A percentile compares a stretch with the other conserved stretches of the same genome.
phyloP scores from a whole-genome alignment of 2,797 vertebrate genomes.

The Oceanodroma leucorhoa region DNA sequence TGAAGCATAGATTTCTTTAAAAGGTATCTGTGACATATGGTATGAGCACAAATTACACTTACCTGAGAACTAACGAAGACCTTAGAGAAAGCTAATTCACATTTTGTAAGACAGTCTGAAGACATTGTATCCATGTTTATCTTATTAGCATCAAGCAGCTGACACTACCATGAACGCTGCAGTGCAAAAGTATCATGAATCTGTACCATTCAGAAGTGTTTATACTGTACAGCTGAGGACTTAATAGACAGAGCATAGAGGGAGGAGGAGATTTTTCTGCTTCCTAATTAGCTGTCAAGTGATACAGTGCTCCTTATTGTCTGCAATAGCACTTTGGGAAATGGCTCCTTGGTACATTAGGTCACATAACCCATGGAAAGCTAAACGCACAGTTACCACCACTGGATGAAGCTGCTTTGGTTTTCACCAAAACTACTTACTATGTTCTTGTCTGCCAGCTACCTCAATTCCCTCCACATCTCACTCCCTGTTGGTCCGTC shows the following conservation, averaged over 20 bases:
- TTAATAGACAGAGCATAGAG: not conserved
- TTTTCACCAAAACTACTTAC: not conserved
- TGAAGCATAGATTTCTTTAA: not conserved
- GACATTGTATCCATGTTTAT: not conserved
- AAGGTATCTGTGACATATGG: not conserved
- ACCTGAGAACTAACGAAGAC: constrained; percentile 6
- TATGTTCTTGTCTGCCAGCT: not conserved
- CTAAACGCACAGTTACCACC: not conserved
- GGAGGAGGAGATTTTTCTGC: not conserved
- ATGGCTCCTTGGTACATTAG: not conserved
- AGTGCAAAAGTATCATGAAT: not conserved
- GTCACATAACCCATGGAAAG: not conserved
- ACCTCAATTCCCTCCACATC: not conserved
- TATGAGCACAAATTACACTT: not conserved
- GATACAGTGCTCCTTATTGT: not conserved
- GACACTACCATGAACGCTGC: not conserved
- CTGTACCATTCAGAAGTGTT: not conserved
- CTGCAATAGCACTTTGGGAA: not conserved
- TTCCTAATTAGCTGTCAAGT: constrained; percentile 31
- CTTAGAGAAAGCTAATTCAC: constrained; percentile 18
- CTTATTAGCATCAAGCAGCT: constrained; percentile 2
- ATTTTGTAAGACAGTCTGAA: not conserved
- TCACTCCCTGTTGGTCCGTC: not conserved
- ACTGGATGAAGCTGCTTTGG: not conserved
- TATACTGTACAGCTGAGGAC: not conserved